Evolutionary conservation across 2,888 invertebrate species (phyloP).

Genomic region (Cephus pulcher): DNA sequence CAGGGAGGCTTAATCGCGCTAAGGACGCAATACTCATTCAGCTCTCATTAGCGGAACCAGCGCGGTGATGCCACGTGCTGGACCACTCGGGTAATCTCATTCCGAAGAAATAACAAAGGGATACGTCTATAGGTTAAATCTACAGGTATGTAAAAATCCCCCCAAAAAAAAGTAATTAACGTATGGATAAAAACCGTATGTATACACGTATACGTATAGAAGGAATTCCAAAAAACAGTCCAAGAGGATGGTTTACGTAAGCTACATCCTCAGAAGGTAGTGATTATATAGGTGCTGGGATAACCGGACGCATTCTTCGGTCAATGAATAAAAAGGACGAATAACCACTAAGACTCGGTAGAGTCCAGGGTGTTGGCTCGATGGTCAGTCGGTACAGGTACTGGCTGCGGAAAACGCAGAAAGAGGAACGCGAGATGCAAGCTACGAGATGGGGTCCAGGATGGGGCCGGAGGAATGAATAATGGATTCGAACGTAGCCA

Average conservation of each 20-base stretch:
- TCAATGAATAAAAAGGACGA: conserved; percentile 36
- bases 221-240: conserved; percentile 51
- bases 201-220: background rate
- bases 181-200: background rate
- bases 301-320: conserved; percentile 46
- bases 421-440: conserved; percentile 25
- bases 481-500: conserved; percentile 64
- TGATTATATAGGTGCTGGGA: conserved; percentile 47
- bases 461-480: conserved; percentile 60
- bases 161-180: background rate
- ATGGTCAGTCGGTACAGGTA: background rate
- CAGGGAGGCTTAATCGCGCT: background rate
- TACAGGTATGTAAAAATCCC: background rate
- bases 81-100: background rate
- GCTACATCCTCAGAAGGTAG: conserved; percentile 49
- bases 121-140: background rate
- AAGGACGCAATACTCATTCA: conserved; percentile 30
- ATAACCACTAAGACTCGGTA: background rate
- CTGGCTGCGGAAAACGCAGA: conserved; percentile 26
- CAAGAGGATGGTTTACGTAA: conserved; percentile 57
- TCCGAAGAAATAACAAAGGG: background rate
- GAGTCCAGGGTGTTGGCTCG: background rate
- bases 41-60: conserved; percentile 25
- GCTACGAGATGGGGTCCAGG: conserved; percentile 26
- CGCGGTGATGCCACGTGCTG: conserved; percentile 19